phyloP scores from a whole-genome alignment of 92 coral and sea anemone genomes.

The Parazoanthus swiftii region DNA sequence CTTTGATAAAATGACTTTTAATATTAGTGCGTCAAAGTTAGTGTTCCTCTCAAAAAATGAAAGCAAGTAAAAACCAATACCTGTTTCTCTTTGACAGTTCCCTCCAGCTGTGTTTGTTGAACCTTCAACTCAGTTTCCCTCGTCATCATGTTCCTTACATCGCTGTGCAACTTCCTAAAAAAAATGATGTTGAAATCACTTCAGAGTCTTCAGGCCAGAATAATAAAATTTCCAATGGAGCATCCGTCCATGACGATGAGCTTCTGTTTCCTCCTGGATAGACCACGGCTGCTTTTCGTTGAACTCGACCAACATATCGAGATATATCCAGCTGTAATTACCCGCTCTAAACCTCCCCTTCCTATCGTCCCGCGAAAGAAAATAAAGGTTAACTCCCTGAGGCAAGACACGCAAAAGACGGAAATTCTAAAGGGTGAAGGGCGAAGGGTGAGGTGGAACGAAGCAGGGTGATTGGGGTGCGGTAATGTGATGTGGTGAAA shows the following conservation, averaged over 20 bases:
- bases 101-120: not conserved
- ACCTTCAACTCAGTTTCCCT: not conserved
- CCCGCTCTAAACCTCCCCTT: too few relatives aligned
- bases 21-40: too few relatives aligned
- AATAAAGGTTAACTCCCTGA: not conserved
- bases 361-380: not conserved
- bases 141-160: not conserved
- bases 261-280: too few relatives aligned
- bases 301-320: too few relatives aligned
- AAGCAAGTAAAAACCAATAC: not conserved
- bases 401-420: too few relatives aligned
- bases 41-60: not conserved
- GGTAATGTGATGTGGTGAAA: not conserved
- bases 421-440: too few relatives aligned
- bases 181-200: not conserved
- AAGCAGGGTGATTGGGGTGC: not conserved
- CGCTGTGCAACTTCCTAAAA: not conserved
- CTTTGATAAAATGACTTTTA: too few relatives aligned
- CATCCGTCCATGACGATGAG: too few relatives aligned
- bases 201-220: not conserved
- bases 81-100: not conserved
- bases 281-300: too few relatives aligned
- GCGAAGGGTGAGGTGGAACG: not conserved
- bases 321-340: too few relatives aligned
- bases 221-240: too few relatives aligned